These are phyloP conservation scores for Saxidomus purpurata DNA, from an alignment of 1,140 invertebrate genomes.

Conservation along the genomic window DNA sequence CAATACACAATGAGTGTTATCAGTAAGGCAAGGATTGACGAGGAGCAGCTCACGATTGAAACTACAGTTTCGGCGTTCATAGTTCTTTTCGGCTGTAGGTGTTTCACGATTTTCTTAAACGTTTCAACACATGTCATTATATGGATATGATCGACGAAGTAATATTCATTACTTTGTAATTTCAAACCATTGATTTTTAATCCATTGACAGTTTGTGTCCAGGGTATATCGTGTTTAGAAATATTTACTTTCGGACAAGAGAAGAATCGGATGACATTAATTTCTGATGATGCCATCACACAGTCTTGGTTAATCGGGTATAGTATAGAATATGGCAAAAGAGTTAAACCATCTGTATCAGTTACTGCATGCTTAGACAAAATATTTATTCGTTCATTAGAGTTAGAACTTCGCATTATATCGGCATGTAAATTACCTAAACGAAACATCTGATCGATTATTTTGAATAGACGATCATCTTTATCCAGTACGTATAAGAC, in stretches of 20 bases:
- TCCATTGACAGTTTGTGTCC: background rate
- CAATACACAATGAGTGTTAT: constrained; percentile 19
- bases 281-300: background rate
- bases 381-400: background rate
- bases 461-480: background rate
- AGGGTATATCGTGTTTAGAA: background rate
- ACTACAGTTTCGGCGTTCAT: constrained; percentile 4
- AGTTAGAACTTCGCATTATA: background rate
- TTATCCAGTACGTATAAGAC: background rate
- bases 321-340: background rate
- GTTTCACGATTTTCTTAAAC: background rate
- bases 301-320: background rate
- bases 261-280: background rate
- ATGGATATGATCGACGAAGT: background rate
- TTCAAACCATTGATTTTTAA: background rate
- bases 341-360: background rate
- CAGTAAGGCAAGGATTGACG: background rate
- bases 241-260: background rate
- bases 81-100: background rate
- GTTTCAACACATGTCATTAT: background rate
- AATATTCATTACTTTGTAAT: background rate
- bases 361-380: background rate
- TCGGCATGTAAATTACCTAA: background rate
- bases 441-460: background rate
- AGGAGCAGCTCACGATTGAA: background rate